These are phyloP conservation scores for Pseudopipra pipra DNA, from an alignment of 2,113 vertebrate species.

Conservation along the genomic window DNA sequence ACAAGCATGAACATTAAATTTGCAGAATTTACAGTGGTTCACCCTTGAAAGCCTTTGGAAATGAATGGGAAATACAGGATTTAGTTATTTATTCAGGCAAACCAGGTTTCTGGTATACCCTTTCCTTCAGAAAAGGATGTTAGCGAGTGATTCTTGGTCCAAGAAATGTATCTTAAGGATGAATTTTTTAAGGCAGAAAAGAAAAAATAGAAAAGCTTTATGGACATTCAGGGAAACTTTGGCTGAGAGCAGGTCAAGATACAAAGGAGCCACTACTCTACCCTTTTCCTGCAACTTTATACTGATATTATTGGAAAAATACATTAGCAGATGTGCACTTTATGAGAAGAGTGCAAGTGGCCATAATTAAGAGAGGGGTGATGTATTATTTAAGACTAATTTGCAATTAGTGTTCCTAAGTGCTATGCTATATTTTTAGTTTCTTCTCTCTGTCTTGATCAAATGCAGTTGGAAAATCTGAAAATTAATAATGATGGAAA, in stretches of 20 bases:
- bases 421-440: conserved; percentile 2
- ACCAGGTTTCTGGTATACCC: not conserved
- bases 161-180: not conserved
- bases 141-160: not conserved
- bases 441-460: conserved; percentile 29
- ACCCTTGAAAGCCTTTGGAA: not conserved
- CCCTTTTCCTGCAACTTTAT: not conserved
- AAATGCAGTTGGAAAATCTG: conserved; percentile 37
- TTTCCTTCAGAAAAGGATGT: not conserved
- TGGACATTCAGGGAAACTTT: not conserved
- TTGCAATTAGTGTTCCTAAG: conserved; percentile 54
- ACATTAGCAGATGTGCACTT: conserved; percentile 26
- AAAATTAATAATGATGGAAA: conserved; percentile 36
- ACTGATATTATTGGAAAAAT: conserved; percentile 25
- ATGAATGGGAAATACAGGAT: not conserved
- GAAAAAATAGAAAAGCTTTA: not conserved
- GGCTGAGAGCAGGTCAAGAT: not conserved
- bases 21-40: not conserved
- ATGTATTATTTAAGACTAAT: conserved; percentile 56
- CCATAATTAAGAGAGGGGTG: conserved; percentile 31
- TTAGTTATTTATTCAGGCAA: not conserved
- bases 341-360: not conserved
- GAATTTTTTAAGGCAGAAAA: not conserved
- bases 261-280: not conserved
- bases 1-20: not conserved